phyloP scores from a whole-genome alignment of 2,113 vertebrate genomes.

The Sapajus apella region DNA sequence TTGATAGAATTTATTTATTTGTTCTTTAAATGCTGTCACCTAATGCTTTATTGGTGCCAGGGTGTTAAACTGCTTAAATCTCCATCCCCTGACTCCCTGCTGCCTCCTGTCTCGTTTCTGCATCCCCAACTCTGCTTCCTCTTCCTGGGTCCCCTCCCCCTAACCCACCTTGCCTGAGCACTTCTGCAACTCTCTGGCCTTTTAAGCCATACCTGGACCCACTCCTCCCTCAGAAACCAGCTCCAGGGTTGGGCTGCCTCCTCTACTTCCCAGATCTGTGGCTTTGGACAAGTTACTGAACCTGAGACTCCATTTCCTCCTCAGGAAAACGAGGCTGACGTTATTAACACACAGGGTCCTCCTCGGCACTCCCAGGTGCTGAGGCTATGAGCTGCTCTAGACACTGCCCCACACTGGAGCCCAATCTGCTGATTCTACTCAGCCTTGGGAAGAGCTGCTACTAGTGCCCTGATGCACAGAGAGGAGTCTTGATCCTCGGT shows the following conservation, averaged over 20 bases:
- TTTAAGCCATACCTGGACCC: background rate
- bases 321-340: background rate
- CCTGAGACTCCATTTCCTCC: background rate
- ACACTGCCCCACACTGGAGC: fast-evolving
- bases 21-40: background rate
- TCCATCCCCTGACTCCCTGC: background rate
- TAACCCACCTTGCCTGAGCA: background rate
- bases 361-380: background rate
- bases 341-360: background rate
- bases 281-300: background rate
- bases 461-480: background rate
- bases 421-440: background rate
- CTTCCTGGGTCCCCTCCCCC: background rate
- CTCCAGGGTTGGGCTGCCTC: background rate
- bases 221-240: background rate
- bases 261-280: background rate
- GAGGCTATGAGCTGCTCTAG: background rate
- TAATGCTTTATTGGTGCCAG: background rate
- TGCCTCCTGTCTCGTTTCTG: background rate
- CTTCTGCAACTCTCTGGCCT: no score
- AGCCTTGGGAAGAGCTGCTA: background rate
- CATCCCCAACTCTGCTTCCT: background rate
- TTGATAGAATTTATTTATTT: background rate
- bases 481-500: background rate
- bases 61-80: background rate